Evolutionary conservation across 1,140 invertebrate species (phyloP), one percentile per base, ranked within the genome.

Genomic region (Micrasema longulum): DNA sequence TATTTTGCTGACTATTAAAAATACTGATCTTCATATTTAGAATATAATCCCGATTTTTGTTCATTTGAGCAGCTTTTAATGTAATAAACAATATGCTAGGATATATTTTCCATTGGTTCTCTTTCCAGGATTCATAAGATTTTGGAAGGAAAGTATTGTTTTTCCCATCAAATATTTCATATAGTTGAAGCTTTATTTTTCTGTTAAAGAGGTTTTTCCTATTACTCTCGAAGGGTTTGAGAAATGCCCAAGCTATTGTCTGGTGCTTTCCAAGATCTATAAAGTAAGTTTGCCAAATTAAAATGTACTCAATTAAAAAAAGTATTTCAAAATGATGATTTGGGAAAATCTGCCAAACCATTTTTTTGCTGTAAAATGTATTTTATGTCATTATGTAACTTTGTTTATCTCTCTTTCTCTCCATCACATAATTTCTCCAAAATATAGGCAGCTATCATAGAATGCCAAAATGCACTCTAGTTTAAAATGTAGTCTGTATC

Each of bases 221-320:
- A 55, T 77, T 69, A 71, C 73, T 62, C 63, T 72, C 72, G 9
- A 74, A 43, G 12, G 75, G 64, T 74, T 79, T 80, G 35, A 81
- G 60, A 71, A 81, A 81, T 14, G 77, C 79, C 76, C 78, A 80
- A n/a, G 77, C 77, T 57, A 81, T 76, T 23, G 74, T 75, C 47
- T 77, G 68, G 71, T 72, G 75, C 36, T 75, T 73, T 68, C 73
- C 75, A 38, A 11, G n/a, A 71, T 11, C 76, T 52, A 63, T 53
- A 76, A 69, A 65, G n/a, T n/a, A n/a, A n/a, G n/a, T n/a, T n/a
- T n/a, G n/a, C n/a, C n/a, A n/a, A n/a, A n/a, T n/a, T n/a, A n/a
- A n/a, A n/a, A n/a, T n/a, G n/a, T n/a, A n/a, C n/a, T n/a, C n/a
- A n/a, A n/a, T n/a, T n/a, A n/a, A n/a, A n/a, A n/a, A n/a, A n/a